These are phyloP conservation scores for Clostera curtula DNA, from an alignment of 2,888 invertebrate species.

Conservation along the genomic window DNA sequence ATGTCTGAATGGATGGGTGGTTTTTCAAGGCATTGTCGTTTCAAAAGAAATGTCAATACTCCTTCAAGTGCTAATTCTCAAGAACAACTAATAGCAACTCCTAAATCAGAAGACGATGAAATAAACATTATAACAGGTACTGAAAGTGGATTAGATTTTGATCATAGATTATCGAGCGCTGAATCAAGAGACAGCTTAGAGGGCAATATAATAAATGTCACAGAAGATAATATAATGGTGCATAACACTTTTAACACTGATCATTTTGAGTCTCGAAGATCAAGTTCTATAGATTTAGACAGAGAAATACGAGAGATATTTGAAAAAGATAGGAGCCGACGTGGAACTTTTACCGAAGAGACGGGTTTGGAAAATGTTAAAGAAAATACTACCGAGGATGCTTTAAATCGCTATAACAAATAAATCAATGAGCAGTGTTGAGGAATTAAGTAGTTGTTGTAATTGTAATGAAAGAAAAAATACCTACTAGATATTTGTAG, in stretches of 20 bases:
- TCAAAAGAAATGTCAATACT: conserved; percentile 25
- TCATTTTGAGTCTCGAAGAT: conserved; percentile 42
- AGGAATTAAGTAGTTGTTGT: no score
- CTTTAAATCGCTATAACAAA: conserved; percentile 33
- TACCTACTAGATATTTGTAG: no score
- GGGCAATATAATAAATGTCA: conserved; percentile 49
- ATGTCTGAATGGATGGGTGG: conserved; percentile 83
- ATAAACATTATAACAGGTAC: conserved; percentile 21
- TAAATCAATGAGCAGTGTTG: no score
- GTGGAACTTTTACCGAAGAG: conserved; percentile 22
- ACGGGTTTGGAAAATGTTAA: conserved; percentile 23
- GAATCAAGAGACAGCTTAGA: conserved; percentile 48
- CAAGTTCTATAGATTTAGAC: conserved; percentile 57
- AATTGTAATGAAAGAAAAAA: no score
- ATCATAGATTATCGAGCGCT: conserved; percentile 32
- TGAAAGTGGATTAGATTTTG: conserved; percentile 30
- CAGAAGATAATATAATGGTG: conserved; percentile 43
- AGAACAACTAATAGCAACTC: conserved; percentile 33
- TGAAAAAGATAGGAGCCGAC: conserved; percentile 39
- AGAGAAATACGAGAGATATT: conserved; percentile 60
- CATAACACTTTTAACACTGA: conserved; percentile 39
- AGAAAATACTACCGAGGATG: conserved; percentile 33
- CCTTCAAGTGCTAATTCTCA: conserved; percentile 26
- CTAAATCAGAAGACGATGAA: conserved; percentile 19
- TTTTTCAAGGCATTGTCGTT: conserved; percentile 75